These are phyloP conservation scores for Megalopta genalis DNA, from an alignment of 1,140 invertebrate genomes.

Conservation along the genomic window DNA sequence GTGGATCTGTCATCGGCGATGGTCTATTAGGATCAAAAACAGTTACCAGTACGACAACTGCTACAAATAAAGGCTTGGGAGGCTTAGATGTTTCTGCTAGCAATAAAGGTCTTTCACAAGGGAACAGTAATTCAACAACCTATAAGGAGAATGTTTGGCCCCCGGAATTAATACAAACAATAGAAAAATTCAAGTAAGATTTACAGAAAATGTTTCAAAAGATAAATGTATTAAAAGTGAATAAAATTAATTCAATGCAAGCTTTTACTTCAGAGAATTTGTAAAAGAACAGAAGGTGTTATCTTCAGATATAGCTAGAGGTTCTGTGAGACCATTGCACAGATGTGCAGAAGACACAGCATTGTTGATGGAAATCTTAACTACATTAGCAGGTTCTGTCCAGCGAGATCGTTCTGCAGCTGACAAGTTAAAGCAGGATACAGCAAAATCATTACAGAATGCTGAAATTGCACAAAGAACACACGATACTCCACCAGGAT, in stretches of 20 bases:
- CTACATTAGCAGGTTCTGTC: conserved; percentile 82
- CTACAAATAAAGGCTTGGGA: conserved; percentile 82
- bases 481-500: conserved; percentile 86
- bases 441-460: conserved; percentile 86
- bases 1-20: conserved; percentile 54
- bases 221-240: background rate
- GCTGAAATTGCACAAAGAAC: conserved; percentile 90
- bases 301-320: conserved; percentile 89
- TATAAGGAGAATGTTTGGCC: conserved; percentile 87
- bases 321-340: conserved; percentile 85
- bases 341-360: conserved; percentile 84
- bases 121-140: conserved; percentile 81
- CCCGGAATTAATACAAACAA: conserved; percentile 84
- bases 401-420: conserved; percentile 84
- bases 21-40: conserved; percentile 76
- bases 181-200: conserved; percentile 82
- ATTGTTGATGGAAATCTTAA: conserved; percentile 84
- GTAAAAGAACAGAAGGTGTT: conserved; percentile 91
- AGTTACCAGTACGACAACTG: conserved; percentile 65
- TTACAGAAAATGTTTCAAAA: background rate
- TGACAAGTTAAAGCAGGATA: conserved; percentile 87
- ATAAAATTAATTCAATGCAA: background rate
- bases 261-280: conserved; percentile 84
- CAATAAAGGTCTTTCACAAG: conserved; percentile 80
- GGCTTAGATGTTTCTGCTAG: conserved; percentile 83